These are phyloP conservation scores for Sandelia bainsii DNA, from an alignment of 2,797 vertebrate genomes.

Conservation along the genomic window DNA sequence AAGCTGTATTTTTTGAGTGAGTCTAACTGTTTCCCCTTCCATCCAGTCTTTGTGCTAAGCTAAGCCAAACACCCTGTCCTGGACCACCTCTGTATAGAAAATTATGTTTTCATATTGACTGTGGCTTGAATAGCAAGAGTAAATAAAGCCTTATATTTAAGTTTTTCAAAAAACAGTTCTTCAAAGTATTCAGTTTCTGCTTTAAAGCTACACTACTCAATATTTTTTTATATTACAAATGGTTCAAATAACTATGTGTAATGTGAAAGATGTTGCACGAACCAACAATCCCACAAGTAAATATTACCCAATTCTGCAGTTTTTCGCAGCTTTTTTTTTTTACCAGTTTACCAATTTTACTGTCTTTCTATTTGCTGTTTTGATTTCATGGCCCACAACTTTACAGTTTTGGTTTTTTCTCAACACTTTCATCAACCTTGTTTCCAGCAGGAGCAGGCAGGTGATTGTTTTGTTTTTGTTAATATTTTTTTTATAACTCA, in stretches of 20 bases:
- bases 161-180: too few relatives aligned
- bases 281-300: not conserved
- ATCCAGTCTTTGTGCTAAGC: slow-evolving; percentile 1
- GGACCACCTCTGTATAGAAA: not conserved
- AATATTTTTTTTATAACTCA: not conserved
- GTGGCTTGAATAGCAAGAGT: too few relatives aligned
- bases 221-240: slow-evolving; percentile 10
- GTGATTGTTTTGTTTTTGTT: not conserved
- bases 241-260: not conserved
- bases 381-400: not conserved
- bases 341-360: too few relatives aligned
- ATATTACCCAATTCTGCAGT: not conserved
- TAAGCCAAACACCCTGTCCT: not conserved
- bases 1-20: not conserved
- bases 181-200: not conserved
- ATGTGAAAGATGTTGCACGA: not conserved
- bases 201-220: not conserved
- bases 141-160: too few relatives aligned
- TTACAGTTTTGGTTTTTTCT: not conserved
- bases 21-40: not conserved
- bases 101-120: not conserved
- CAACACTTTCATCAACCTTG: not conserved
- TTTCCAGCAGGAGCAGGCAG: not conserved
- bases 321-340: not conserved
- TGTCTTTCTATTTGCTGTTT: not conserved